These are phyloP conservation scores for Drosophila histrio DNA, from an alignment of 2,888 invertebrate species.

Conservation along the genomic window DNA sequence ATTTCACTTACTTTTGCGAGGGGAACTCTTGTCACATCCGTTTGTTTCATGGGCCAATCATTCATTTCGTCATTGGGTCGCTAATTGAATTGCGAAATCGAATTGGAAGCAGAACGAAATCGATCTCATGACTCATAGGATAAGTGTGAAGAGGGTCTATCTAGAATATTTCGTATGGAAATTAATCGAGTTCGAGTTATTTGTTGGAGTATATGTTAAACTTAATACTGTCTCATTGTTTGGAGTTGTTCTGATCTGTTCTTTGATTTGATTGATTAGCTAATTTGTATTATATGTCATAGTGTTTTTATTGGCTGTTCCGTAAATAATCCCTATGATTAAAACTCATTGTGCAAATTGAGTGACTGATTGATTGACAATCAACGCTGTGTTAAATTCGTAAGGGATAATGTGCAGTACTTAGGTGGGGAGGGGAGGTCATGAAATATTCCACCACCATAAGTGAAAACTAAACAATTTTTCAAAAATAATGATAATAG, in stretches of 20 bases:
- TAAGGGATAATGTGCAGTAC: background rate
- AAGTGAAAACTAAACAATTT: too few species aligned
- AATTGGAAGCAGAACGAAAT: conserved; percentile 48
- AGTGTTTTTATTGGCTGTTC: too few species aligned
- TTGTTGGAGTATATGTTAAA: background rate
- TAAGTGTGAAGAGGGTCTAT: background rate
- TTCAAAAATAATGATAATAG: too few species aligned
- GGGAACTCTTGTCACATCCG: conserved; percentile 31
- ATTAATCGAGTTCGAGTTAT: background rate
- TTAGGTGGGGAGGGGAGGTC: too few species aligned
- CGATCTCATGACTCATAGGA: conserved; percentile 57
- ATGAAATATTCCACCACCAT: too few species aligned
- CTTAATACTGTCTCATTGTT: background rate
- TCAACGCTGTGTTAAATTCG: background rate
- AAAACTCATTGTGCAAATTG: background rate
- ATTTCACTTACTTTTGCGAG: conserved; percentile 9
- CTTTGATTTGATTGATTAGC: conserved; percentile 30
- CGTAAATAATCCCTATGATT: background rate
- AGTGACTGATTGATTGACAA: background rate
- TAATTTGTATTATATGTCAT: conserved; percentile 10
- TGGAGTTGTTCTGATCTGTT: conserved; percentile 3
- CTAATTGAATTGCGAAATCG: conserved; percentile 70
- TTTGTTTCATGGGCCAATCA: conserved; percentile 46
- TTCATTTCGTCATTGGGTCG: conserved; percentile 65
- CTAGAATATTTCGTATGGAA: conserved; percentile 12